Evolutionary conservation across 1,140 invertebrate genomes (phyloP).

Genomic region (Drosophila bocqueti): DNA sequence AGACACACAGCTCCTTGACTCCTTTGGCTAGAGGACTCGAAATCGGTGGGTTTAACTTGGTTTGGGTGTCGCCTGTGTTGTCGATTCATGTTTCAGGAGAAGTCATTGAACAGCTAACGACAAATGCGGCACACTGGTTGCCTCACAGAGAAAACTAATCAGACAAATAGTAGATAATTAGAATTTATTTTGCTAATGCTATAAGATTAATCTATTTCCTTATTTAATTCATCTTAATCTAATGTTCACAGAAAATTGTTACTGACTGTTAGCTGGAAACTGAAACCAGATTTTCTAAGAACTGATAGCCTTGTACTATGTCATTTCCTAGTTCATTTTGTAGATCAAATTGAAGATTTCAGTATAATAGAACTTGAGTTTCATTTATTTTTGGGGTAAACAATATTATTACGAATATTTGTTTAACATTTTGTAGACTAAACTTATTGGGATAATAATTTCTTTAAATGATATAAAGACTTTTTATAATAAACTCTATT

Average conservation of each 20-base stretch:
- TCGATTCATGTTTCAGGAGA: conserved; percentile 79
- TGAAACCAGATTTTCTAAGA: background rate
- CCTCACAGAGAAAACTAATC: conserved; percentile 3
- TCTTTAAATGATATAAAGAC: background rate
- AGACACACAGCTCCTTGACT: conserved; percentile 47
- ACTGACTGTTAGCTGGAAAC: background rate
- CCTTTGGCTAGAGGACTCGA: conserved; percentile 26
- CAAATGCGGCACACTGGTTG: conserved; percentile 49
- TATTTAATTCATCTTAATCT: background rate
- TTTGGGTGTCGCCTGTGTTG: conserved; percentile 66
- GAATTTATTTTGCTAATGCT: background rate
- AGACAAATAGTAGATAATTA: background rate
- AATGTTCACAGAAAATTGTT: background rate
- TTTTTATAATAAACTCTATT: background rate
- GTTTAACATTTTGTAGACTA: background rate
- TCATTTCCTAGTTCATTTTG: background rate
- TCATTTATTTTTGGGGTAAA: no score
- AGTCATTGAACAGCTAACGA: conserved; percentile 82
- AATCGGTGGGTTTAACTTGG: conserved; percentile 24
- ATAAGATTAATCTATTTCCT: background rate
- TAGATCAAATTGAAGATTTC: background rate
- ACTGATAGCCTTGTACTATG: background rate
- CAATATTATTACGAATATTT: background rate
- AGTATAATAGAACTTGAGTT: no score
- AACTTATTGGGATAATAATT: no score